Evolutionary conservation across 2,888 invertebrate species (phyloP).

Genomic region (Heteromyza rotundicornis): DNA sequence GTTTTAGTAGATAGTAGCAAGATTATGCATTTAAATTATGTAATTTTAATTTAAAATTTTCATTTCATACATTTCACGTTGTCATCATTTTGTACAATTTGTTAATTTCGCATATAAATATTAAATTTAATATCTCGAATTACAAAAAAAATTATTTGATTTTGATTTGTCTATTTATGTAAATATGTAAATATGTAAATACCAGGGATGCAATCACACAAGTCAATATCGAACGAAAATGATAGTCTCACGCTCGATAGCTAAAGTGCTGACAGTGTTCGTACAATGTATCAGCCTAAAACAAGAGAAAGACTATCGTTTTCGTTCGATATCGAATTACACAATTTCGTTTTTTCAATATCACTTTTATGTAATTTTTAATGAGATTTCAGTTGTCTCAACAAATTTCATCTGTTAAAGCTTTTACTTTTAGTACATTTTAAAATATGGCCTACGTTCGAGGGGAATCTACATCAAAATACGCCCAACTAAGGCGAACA

Average conservation of each 20-base stretch:
- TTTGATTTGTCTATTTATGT: no score
- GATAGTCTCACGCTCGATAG: not conserved
- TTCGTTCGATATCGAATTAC: no score
- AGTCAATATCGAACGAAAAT: not conserved
- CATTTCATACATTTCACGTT: not conserved
- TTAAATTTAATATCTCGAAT: no score
- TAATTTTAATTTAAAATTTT: not conserved
- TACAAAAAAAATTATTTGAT: no score
- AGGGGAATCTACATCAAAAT: not conserved
- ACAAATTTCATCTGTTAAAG: slow-evolving; percentile 11
- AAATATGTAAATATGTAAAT: no score
- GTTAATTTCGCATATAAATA: no score
- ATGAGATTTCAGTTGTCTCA: not conserved
- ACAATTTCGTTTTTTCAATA: not conserved
- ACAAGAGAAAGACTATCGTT: no score
- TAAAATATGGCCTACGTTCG: not conserved
- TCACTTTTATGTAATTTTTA: not conserved
- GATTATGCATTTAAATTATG: not conserved
- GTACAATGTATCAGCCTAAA: no score
- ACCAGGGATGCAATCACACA: no score
- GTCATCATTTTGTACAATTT: no score
- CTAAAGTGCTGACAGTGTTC: not conserved
- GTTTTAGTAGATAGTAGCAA: not conserved
- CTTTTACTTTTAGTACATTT: not conserved
- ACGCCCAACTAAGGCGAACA: not conserved